Base-by-base conservation (phyloP, 2,113 vertebrate species). In the Laterallus jamaicensis region DNA sequence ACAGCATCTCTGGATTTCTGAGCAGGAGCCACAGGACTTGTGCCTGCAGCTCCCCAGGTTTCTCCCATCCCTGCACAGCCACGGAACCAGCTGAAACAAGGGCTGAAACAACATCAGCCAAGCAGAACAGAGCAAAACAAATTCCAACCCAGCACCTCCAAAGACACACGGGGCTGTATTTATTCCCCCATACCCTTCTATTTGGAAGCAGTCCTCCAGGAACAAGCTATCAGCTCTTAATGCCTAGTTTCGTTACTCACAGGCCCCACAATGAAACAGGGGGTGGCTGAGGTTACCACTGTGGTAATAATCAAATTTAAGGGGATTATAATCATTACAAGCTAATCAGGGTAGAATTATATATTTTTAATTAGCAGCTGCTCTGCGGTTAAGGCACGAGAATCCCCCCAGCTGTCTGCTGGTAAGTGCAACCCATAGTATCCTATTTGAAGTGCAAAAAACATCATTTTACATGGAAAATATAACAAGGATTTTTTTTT, bases 341-440 rank as follows among this genome's bases (percentile, higher is more conserved):
- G 44, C 66, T 92, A 94, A 96, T 97, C 93, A 96, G 82, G 74
- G 40, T 66, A 76, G 91, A 89, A 92, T 95, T 90, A 97, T 93
- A 91, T 91, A 80, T 88, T 83, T 96, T 95, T 96, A 97, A 97
- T 97, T 95, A 97, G 92, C 93, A 97, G 95, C 95, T 94, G 90
- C 86, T 95, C 82, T 86, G 95, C 39, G 70, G 87, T 95, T 95
- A 78, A 82, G 86, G 92, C 90, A 82, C 35, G 44, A 75, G 75
- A 79, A 87, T 52, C 76, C 79, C 79, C 85, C 92, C 97, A 96
- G 96, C 95, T 96, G 93, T 94, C 91, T 94, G 93, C 75, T 82
- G 74, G 40, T 80, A 93, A 96, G 71, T 68, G 69, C 89, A 93
- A 96, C 81, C 77, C 96, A 88, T 68, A 82, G 56, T 22, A 88